Evolutionary conservation across 2,888 invertebrate species (phyloP), one percentile per base, ranked within the genome.

Genomic region (Phasia obesa): DNA sequence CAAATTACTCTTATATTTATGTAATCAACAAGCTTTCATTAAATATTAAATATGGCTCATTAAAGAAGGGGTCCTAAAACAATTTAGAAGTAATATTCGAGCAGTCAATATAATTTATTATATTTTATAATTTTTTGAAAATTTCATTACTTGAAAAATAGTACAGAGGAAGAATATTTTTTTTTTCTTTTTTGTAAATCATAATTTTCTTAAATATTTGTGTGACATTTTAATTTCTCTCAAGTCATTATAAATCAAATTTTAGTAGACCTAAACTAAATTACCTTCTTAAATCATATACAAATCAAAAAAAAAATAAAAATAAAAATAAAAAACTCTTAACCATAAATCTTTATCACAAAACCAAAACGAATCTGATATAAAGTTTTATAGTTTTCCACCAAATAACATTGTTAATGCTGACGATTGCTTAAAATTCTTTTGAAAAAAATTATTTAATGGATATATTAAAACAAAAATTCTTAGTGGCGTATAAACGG

Each of bases 311-410:
- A 17, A n/a, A 59, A 69, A 67, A 21, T 13, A n/a, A n/a, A n/a
- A n/a, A n/a, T n/a, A 2, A 53, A 23, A 31, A 17, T 25, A n/a
- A 9, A 38, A 65, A 47, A n/a, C n/a, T n/a, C n/a, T n/a, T n/a
- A 42, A 44, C 11, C 47, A 77, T 77, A 53, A 77, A 77, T 77
- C 77, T 69, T 60, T 27, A 23, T 47, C 31, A 62, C 70, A 62
- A 19, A 21, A 55, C 35, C 62, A 47, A 25, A 77, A 55, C 77
- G 55, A 70, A 77, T 70, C 19, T 38, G n/a, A 49, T 49, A 57
- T 47, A 31, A 59, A 59, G 25, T 57, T 65, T 65, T 15, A 60
- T 19, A 19, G 17, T 55, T 70, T 57, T 19, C 3, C 42, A n/a
- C 21, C 5, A 70, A 70, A 47, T 13, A 23, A 44, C 13, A 51